Conservation (phyloP, 2,797 vertebrate species). For the Glossophaga mutica region DNA sequence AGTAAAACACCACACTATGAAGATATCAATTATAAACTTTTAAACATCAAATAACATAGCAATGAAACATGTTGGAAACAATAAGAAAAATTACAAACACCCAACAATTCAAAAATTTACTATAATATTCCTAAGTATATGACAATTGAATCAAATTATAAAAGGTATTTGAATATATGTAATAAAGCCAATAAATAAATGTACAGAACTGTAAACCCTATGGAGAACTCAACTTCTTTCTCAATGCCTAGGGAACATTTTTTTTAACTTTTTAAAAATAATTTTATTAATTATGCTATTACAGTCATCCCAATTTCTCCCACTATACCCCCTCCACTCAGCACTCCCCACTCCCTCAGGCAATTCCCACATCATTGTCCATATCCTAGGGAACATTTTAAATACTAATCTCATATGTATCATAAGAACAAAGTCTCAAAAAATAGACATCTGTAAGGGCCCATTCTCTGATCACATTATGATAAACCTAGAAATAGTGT, state of each 20-base stretch:
- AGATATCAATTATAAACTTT: slow-evolving; percentile 14
- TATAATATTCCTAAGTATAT: slow-evolving; percentile 26
- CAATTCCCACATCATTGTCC: too few species aligned
- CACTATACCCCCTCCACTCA: too few species aligned
- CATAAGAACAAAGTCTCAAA: background rate
- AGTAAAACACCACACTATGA: slow-evolving; percentile 2
- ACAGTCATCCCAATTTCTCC: too few species aligned
- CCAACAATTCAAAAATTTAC: slow-evolving; percentile 25
- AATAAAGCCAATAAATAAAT: background rate
- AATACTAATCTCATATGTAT: background rate
- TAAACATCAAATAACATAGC: slow-evolving; percentile 18
- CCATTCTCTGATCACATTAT: background rate
- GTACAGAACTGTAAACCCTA: background rate
- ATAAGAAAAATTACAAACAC: background rate
- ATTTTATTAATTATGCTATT: too few species aligned
- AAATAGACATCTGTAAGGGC: background rate
- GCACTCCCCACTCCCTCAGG: too few species aligned
- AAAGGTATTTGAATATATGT: background rate
- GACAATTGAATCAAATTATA: background rate
- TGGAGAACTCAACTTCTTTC: background rate
- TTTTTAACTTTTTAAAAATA: too few species aligned
- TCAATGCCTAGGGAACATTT: background rate
- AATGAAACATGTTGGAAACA: slow-evolving; percentile 16
- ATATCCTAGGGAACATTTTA: background rate
- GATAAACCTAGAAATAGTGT: slow-evolving; percentile 21